Evolutionary conservation across 2,888 invertebrate species (phyloP).

Genomic region (Cyrtodaria siliqua): DNA sequence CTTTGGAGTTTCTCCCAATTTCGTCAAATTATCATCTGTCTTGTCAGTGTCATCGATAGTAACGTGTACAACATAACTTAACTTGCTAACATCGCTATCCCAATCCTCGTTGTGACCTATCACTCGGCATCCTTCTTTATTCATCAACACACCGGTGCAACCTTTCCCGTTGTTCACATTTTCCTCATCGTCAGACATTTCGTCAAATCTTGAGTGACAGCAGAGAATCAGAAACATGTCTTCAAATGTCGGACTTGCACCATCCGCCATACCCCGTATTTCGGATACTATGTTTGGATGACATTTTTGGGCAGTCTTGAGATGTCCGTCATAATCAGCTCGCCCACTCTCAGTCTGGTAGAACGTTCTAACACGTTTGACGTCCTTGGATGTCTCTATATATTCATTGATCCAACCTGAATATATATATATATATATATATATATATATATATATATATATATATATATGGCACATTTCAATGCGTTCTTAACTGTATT

Average conservation of each 20-base stretch:
- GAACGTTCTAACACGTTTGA: constrained; percentile 20
- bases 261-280: no score
- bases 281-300: no score
- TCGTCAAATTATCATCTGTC: background rate
- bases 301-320: constrained; percentile 21
- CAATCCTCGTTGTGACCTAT: constrained; percentile 52
- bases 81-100: no score
- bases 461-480: no score
- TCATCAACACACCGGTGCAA: constrained; percentile 41
- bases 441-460: no score
- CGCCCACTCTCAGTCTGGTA: constrained; percentile 17
- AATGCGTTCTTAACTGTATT: no score
- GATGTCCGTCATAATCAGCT: constrained; percentile 13
- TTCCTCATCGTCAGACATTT: no score
- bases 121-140: constrained; percentile 20
- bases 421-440: no score
- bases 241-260: constrained; percentile 24
- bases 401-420: constrained; percentile 39
- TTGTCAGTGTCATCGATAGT: constrained; percentile 22
- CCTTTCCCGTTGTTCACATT: constrained; percentile 26
- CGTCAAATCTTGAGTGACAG: no score
- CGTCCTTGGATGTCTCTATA: constrained; percentile 3
- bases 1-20: no score
- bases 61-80: constrained; percentile 41
- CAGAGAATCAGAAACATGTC: no score